phyloP scores from a whole-genome alignment of 2,113 vertebrate genomes.

The Sebastes schlegelii region DNA sequence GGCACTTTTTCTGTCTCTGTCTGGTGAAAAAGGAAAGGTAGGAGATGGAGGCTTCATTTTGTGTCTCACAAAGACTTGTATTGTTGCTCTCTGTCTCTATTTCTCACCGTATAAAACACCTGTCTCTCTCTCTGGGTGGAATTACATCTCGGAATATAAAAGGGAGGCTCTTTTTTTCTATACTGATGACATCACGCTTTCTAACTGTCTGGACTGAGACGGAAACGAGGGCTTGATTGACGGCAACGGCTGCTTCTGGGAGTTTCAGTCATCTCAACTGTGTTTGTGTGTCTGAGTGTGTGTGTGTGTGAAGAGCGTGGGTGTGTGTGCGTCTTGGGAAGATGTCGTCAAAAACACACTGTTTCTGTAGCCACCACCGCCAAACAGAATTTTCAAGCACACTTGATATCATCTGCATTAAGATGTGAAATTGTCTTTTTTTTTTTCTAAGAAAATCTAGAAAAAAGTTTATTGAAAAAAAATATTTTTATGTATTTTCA shows the following conservation, averaged over 20 bases:
- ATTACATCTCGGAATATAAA: slow-evolving; percentile 65
- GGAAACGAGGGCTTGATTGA: slow-evolving; percentile 75
- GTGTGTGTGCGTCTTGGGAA: slow-evolving; percentile 47
- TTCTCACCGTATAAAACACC: slow-evolving; percentile 60
- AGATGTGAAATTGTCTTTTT: slow-evolving; percentile 91
- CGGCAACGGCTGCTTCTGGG: slow-evolving; percentile 61
- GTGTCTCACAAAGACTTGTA: slow-evolving; percentile 65
- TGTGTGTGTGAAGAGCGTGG: slow-evolving; percentile 5
- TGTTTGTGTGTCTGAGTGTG: slow-evolving; percentile 20
- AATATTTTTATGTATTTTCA: slow-evolving; percentile 99
- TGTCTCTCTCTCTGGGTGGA: slow-evolving; percentile 55
- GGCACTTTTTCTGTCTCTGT: slow-evolving; percentile 60
- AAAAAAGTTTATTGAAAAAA: slow-evolving; percentile 84
- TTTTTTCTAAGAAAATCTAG: slow-evolving; percentile 89
- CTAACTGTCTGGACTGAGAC: slow-evolving; percentile 63
- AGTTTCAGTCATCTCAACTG: slow-evolving; percentile 63
- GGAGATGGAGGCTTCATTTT: slow-evolving; percentile 64
- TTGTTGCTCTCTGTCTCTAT: slow-evolving; percentile 66
- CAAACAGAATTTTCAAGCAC: slow-evolving; percentile 98
- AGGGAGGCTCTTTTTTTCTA: slow-evolving; percentile 60
- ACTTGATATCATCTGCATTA: slow-evolving; percentile 96
- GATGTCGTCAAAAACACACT: slow-evolving; percentile 76
- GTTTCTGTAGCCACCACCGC: slow-evolving; percentile 91
- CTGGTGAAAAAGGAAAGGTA: slow-evolving; percentile 63
- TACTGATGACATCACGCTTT: slow-evolving; percentile 71